Conservation (phyloP, 2,113 vertebrate genomes). For the Perognathus longimembris region DNA sequence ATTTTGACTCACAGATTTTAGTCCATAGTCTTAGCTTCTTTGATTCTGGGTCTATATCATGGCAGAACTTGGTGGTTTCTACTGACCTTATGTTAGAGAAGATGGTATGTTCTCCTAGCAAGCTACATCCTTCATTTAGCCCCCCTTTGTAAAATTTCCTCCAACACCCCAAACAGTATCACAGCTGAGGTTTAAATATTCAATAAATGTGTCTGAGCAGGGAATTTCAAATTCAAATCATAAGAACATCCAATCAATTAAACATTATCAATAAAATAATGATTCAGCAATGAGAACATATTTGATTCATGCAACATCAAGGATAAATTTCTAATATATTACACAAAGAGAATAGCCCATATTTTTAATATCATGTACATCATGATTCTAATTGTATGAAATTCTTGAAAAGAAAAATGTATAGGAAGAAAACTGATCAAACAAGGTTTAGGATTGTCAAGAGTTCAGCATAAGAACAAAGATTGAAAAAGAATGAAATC, state of each 20-base stretch:
- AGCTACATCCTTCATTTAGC: too few species aligned
- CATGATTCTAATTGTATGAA: neutral
- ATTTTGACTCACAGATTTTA: too few species aligned
- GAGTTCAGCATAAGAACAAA: accelerated
- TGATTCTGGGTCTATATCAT: neutral
- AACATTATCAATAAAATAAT: neutral
- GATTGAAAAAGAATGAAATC: neutral
- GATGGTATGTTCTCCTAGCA: too few species aligned
- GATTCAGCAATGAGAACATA: neutral
- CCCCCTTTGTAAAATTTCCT: too few species aligned
- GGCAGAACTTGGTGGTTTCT: neutral
- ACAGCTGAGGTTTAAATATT: too few species aligned
- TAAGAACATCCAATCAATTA: neutral
- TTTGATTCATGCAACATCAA: neutral
- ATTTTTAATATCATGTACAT: neutral
- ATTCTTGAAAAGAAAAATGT: neutral
- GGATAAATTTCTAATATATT: neutral
- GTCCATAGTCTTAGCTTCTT: neutral
- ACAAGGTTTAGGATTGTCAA: neutral
- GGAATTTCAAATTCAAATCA: neutral
- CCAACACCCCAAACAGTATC: too few species aligned
- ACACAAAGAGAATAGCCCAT: neutral
- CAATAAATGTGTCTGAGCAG: too few species aligned
- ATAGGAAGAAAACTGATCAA: neutral
- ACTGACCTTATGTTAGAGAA: too few species aligned